Base-by-base conservation (phyloP, 2,113 vertebrate genomes). In the Cephalopholis sonnerati region DNA sequence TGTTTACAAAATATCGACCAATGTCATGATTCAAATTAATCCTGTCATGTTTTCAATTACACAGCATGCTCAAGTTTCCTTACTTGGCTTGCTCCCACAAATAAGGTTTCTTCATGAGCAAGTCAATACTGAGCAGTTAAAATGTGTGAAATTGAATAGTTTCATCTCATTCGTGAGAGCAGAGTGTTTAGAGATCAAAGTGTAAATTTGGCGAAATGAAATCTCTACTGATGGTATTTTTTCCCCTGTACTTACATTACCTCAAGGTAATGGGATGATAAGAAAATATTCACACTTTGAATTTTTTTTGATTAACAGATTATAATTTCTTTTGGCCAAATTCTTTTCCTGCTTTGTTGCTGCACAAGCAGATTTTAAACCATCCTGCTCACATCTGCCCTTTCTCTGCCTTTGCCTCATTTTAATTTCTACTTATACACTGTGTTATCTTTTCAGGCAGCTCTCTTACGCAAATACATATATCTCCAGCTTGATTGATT, bases 61-160 rank as follows among this genome's bases (percentile, higher is more conserved):
- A 72, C 77, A 82, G 85, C 73, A 17, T 64, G 83, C 81, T 82
- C 74, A 74, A 50, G 61, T 79, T 86, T 89, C 69, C 32, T 17
- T 77, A 65, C 83, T 90, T 84, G 79, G 69, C 79, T 79, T 71
- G 66, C 65, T 91, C 72, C 69, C 72, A 80, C 81, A 89, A 89
- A 91, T 79, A 84, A 54, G 74, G 65, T 90, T 93, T 88, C 86
- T 89, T 91, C 80, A 86, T 90, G 88, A 93, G 89, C 75, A 85
- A 80, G 83, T 89, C 88, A 89, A 77, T 76, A 69, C 58, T 25
- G 83, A 86, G 77, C 76, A 68, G 75, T 76, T 89, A 88, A 93
- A 93, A 91, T 72, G 90, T 92, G 90, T 93, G 93, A 94, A 93
- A 94, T 94, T 90, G 89, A 94, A 93, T 93, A 89, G 88, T 93